Conservation (phyloP, 2,113 vertebrate genomes). For the Microtus oregoni region DNA sequence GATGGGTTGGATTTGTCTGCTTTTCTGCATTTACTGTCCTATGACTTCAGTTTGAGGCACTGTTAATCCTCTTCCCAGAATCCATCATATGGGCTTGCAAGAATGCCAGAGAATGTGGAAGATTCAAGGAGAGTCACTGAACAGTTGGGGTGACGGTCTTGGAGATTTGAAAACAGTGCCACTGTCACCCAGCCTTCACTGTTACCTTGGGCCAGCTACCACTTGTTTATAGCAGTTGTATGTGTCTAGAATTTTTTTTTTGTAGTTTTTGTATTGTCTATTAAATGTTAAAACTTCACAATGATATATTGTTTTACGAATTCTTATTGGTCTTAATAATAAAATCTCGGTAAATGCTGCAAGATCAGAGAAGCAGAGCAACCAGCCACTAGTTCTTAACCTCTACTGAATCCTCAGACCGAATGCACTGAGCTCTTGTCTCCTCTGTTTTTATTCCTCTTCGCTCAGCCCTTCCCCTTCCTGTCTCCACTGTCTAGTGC, state of each 20-base stretch:
- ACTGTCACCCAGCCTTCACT: not conserved
- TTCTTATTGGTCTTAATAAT: too few species aligned
- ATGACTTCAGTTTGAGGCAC: not conserved
- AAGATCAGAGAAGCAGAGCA: too few species aligned
- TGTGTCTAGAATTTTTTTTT: not conserved
- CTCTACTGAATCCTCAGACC: too few species aligned
- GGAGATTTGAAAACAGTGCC: not conserved
- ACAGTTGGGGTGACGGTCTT: too few species aligned
- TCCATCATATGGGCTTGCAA: accelerated
- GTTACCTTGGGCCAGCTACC: too few species aligned
- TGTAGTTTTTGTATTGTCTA: not conserved
- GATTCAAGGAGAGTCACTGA: not conserved
- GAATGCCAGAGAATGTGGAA: not conserved
- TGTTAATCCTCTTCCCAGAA: not conserved
- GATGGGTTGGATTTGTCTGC: not conserved
- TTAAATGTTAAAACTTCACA: not conserved
- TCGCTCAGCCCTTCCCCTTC: too few species aligned
- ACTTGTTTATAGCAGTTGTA: not conserved
- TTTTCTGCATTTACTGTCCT: not conserved
- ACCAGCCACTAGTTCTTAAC: too few species aligned
- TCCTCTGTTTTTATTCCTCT: too few species aligned
- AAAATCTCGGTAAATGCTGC: too few species aligned
- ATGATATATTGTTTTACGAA: too few species aligned
- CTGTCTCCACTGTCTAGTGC: too few species aligned
- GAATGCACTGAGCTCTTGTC: too few species aligned